Evolutionary conservation across 2,113 vertebrate species (phyloP).

Genomic region (Myotis lucifugus): DNA sequence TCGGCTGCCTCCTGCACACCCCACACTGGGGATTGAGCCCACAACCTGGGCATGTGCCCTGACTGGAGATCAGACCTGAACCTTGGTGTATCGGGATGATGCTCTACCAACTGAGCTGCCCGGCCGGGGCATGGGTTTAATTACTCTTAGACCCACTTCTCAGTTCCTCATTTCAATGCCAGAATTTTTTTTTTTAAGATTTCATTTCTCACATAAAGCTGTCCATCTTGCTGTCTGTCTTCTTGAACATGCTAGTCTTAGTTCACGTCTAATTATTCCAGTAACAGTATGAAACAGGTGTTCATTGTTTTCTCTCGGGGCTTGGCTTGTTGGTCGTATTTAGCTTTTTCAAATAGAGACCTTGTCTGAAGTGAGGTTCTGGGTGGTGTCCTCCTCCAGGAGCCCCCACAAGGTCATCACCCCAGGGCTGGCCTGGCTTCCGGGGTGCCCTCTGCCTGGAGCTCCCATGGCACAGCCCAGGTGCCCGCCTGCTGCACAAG

Average conservation of each 20-base stretch:
- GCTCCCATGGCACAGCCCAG: not conserved
- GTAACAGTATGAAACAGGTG: not conserved
- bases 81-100: too few relatives aligned
- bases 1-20: too few relatives aligned
- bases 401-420: not conserved
- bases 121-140: too few relatives aligned
- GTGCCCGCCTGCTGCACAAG: not conserved
- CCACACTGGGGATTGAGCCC: too few relatives aligned
- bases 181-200: not conserved
- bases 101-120: too few relatives aligned
- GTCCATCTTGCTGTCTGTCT: not conserved
- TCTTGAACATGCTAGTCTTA: accelerated
- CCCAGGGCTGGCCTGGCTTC: too few relatives aligned
- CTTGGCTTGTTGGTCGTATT: not conserved
- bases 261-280: accelerated
- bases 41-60: too few relatives aligned
- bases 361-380: too few relatives aligned
- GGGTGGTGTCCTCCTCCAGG: not conserved
- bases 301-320: too few relatives aligned
- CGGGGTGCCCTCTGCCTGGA: too few relatives aligned
- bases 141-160: not conserved
- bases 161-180: not conserved
- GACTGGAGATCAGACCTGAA: too few relatives aligned
- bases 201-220: not conserved
- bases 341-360: not conserved